Evolutionary conservation across 1,140 invertebrate species (phyloP).

Genomic region (Cephus cinctus): DNA sequence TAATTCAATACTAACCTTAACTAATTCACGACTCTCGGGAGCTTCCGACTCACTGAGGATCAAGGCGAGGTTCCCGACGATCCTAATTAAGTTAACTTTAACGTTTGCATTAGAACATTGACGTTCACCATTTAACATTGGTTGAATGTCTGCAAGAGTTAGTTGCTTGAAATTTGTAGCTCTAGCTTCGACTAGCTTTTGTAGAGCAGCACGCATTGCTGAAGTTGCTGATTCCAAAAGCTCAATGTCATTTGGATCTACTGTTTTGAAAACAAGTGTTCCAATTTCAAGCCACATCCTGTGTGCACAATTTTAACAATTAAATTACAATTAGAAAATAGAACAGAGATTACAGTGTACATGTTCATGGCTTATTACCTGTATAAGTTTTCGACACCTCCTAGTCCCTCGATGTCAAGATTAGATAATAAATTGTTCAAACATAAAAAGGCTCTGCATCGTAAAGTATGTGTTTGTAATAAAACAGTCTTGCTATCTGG

Average conservation of each 20-base stretch:
- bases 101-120: slow-evolving; percentile 61
- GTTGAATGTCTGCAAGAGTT: slow-evolving; percentile 41
- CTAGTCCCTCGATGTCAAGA: slow-evolving; percentile 61
- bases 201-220: slow-evolving; percentile 64
- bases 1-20: slow-evolving; percentile 42
- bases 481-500: slow-evolving; percentile 51
- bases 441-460: slow-evolving; percentile 64
- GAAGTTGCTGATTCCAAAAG: slow-evolving; percentile 66
- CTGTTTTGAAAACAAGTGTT: slow-evolving; percentile 59
- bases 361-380: slow-evolving; percentile 23
- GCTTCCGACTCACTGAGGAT: slow-evolving; percentile 36
- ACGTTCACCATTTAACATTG: slow-evolving; percentile 62
- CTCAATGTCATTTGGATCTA: slow-evolving; percentile 45
- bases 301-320: slow-evolving; percentile 4
- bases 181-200: slow-evolving; percentile 37
- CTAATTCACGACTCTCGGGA: slow-evolving; percentile 28
- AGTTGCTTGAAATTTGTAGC: slow-evolving; percentile 44
- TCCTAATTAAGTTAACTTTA: slow-evolving; percentile 67
- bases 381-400: slow-evolving; percentile 58
- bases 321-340: slow-evolving; percentile 8
- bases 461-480: slow-evolving; percentile 54
- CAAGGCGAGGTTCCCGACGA: slow-evolving; percentile 63
- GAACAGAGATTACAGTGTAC: background rate
- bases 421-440: slow-evolving; percentile 66
- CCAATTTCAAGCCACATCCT: slow-evolving; percentile 61